Base-by-base conservation (phyloP, 1,140 invertebrate genomes). In the Eupristina koningsbergeri region DNA sequence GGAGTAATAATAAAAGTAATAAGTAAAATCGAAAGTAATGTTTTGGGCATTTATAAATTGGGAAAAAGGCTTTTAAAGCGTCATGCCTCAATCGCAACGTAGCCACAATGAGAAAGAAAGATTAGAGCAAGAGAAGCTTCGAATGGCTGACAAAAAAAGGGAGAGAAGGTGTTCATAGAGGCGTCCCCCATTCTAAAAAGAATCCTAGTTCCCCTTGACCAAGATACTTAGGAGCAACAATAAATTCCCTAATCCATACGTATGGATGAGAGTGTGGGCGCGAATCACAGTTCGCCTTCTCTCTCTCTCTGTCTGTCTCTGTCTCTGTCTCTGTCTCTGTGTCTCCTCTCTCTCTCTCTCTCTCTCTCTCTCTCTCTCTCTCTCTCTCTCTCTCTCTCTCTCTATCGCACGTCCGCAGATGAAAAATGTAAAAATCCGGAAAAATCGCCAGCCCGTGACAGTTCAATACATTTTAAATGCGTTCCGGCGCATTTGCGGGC, bases 401-500 rank as follows among this genome's bases (percentile, higher is more conserved):
- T n/a, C n/a, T n/a, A n/a, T n/a, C 83, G 85, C n/a, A n/a, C 86
- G 86, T 64, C 82, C 80, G 58, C 81, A 87, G 90, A 92, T 92
- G 90, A 92, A 92, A 92, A 92, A 92, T 91, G 90, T 91, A 89
- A 91, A 91, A 92, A 92, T 91, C 89, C 87, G 86, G 89, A 86
- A 90, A 92, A 89, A 86, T 88, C 88, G 88, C 88, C 86, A 81
- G 78, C 86, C 88, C 89, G 88, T 92, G 91, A 92, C 91, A 92
- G 91, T 91, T 92, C 91, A 92, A 92, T 92, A 92, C 91, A 92
- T 92, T 92, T 92, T 92, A 92, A 92, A 92, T 92, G 91, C 89
- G 91, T 92, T 92, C 89, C 90, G 89, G 89, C 89, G 91, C 89
- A 92, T 92, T 92, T 92, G 89, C 87, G 89, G 87, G 87, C 88